A percentile compares a stretch with the other conserved stretches of the same genome.
Evolutionary conservation across 2,888 invertebrate species (phyloP).

Genomic region (Falcaria lacertinaria): DNA sequence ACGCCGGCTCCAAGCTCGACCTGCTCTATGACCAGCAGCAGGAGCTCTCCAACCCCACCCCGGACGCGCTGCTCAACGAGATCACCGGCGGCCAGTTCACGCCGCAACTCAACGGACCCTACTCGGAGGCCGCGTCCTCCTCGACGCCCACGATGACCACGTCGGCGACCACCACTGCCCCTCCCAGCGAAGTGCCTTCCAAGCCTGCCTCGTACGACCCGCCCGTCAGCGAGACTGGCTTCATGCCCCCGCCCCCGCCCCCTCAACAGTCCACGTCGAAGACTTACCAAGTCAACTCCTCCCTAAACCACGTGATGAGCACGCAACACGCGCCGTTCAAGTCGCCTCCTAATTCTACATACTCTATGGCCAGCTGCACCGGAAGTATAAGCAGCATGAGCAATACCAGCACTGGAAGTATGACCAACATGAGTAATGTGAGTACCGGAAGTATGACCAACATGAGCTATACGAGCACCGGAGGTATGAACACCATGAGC

Average conservation of each 20-base stretch:
- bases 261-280: constrained; percentile 47
- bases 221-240: constrained; percentile 29
- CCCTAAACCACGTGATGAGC: constrained; percentile 20
- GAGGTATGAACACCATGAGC: constrained; percentile 1
- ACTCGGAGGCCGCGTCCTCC: constrained; percentile 22
- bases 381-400: constrained; percentile 3
- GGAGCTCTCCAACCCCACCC: constrained; percentile 28
- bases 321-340: constrained; percentile 31
- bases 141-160: constrained; percentile 17
- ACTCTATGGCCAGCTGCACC: constrained; percentile 5
- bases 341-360: constrained; percentile 39
- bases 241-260: constrained; percentile 62
- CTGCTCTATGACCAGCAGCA: constrained; percentile 44
- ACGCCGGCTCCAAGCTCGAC: constrained; percentile 63
- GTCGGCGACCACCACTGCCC: constrained; percentile 10
- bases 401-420: background rate
- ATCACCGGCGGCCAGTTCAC: constrained; percentile 48
- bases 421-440: background rate
- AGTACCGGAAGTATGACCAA: constrained; percentile 23
- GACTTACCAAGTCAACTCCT: constrained; percentile 14
- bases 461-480: too few relatives aligned
- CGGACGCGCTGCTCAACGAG: constrained; percentile 45
- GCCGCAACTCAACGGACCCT: constrained; percentile 38
- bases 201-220: constrained; percentile 25
- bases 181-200: constrained; percentile 36